Evolutionary conservation across 2,797 vertebrate species (phyloP).

Genomic region (Phrynocephalus forsythii): DNA sequence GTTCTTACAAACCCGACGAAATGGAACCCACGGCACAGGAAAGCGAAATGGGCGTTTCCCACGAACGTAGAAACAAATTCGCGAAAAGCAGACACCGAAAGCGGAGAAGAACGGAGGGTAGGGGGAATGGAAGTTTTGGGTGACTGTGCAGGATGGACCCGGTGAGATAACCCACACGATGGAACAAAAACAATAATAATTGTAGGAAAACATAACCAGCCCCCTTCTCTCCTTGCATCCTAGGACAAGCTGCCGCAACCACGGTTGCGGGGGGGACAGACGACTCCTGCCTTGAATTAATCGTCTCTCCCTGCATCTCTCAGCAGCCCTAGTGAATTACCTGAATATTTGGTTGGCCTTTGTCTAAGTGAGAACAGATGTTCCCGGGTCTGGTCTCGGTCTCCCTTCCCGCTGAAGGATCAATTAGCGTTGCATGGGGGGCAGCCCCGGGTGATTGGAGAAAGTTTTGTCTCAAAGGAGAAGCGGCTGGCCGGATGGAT

Average conservation of each 20-base stretch:
- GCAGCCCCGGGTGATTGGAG: background rate
- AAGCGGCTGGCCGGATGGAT: background rate
- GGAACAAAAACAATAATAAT: too few relatives aligned
- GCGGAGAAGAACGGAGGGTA: too few relatives aligned
- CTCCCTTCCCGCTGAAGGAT: background rate
- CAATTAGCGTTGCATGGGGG: background rate
- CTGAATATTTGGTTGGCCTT: background rate
- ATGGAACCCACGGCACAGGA: too few relatives aligned
- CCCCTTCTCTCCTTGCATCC: too few relatives aligned
- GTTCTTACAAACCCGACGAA: too few relatives aligned
- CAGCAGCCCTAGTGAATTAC: slow-evolving; percentile 17
- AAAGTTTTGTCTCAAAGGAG: background rate
- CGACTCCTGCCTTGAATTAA: background rate
- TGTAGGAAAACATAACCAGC: too few relatives aligned
- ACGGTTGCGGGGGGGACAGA: too few relatives aligned
- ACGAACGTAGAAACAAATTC: too few relatives aligned
- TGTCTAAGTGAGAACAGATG: slow-evolving; percentile 25
- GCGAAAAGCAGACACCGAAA: too few relatives aligned
- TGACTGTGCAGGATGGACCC: background rate
- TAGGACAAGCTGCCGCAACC: too few relatives aligned
- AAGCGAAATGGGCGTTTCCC: background rate
- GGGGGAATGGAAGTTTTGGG: too few relatives aligned
- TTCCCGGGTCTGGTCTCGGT: background rate
- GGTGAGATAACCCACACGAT: too few relatives aligned
- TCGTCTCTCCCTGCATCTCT: background rate